Evolutionary conservation across 2,888 invertebrate genomes (phyloP).

Genomic region (Drosophila koepferae): DNA sequence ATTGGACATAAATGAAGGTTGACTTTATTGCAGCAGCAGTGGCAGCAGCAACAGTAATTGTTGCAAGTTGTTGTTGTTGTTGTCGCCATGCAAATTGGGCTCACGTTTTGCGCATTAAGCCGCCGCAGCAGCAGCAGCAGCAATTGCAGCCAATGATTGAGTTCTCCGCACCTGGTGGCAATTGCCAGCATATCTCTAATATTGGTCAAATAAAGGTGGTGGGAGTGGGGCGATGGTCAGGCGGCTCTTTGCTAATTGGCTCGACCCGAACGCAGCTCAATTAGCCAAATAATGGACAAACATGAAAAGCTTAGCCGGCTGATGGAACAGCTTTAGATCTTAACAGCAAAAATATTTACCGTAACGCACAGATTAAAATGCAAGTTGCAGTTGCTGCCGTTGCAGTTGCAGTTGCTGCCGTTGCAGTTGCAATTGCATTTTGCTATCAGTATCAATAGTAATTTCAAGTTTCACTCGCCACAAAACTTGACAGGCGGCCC

Average conservation of each 20-base stretch:
- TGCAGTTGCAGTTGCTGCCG: constrained; percentile 7
- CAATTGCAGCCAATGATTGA: constrained; percentile 77
- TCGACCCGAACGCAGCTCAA: constrained; percentile 65
- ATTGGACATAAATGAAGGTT: constrained; percentile 63
- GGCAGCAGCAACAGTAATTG: constrained; percentile 18
- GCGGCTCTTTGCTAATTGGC: constrained; percentile 40
- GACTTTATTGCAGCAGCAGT: constrained; percentile 38
- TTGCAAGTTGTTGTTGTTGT: constrained; percentile 25
- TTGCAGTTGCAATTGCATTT: constrained; percentile 54
- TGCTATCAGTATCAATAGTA: constrained; percentile 80
- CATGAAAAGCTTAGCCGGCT: constrained; percentile 44
- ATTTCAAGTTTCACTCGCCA: constrained; percentile 73
- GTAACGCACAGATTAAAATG: constrained; percentile 78
- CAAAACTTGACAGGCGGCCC: constrained; percentile 60
- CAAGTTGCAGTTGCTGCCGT: constrained; percentile 44
- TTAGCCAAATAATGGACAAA: constrained; percentile 58
- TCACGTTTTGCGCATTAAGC: constrained; percentile 83
- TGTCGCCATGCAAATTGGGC: constrained; percentile 74
- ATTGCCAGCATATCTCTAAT: constrained; percentile 45
- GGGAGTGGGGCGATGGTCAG: neutral
- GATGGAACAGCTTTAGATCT: constrained; percentile 68
- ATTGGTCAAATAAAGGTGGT: neutral
- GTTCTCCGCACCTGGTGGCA: constrained; percentile 74
- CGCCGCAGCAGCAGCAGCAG: constrained; percentile 63
- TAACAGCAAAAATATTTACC: constrained; percentile 79